Percentiles rank a stretch among this genome's conserved stretches.
Conservation (phyloP, 2,113 vertebrate species). For the Centropus unirufus region DNA sequence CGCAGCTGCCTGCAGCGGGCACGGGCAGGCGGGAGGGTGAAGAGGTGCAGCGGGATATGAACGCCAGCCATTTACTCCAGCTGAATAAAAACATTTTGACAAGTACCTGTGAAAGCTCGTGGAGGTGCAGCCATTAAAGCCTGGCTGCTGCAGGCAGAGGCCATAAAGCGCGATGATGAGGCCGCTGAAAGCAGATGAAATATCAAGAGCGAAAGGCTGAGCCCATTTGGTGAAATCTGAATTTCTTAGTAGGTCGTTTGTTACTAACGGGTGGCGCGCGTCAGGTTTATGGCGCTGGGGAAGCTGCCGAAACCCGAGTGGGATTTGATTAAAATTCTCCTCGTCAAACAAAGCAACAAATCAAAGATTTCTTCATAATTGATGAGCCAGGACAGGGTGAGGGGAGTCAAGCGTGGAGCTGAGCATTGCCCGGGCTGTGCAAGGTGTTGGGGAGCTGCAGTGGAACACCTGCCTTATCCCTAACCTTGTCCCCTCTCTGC, state of each 20-base stretch:
- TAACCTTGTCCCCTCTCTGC: not conserved
- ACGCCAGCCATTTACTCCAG: constrained; percentile 32
- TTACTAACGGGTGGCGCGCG: constrained; percentile 50
- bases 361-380: constrained; percentile 66
- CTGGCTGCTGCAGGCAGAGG: constrained; percentile 66
- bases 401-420: not conserved
- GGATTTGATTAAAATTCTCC: constrained; percentile 74
- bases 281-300: constrained; percentile 70
- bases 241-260: constrained; percentile 75
- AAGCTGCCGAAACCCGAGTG: constrained; percentile 58
- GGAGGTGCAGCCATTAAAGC: constrained; percentile 70
- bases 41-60: not conserved
- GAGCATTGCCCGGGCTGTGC: not conserved
- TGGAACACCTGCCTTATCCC: not conserved
- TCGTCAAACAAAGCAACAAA: constrained; percentile 69
- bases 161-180: constrained; percentile 73
- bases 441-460: not conserved
- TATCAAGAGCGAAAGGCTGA: constrained; percentile 67
- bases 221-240: constrained; percentile 65
- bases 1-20: not conserved
- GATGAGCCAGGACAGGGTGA: not conserved
- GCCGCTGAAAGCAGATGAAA: constrained; percentile 72
- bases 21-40: not conserved
- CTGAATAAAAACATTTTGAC: constrained; percentile 73
- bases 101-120: constrained; percentile 67